Evolutionary conservation across 1,140 invertebrate genomes (phyloP), one percentile per base, ranked within the genome.

Genomic region (Caenorhabditis inopinata): DNA sequence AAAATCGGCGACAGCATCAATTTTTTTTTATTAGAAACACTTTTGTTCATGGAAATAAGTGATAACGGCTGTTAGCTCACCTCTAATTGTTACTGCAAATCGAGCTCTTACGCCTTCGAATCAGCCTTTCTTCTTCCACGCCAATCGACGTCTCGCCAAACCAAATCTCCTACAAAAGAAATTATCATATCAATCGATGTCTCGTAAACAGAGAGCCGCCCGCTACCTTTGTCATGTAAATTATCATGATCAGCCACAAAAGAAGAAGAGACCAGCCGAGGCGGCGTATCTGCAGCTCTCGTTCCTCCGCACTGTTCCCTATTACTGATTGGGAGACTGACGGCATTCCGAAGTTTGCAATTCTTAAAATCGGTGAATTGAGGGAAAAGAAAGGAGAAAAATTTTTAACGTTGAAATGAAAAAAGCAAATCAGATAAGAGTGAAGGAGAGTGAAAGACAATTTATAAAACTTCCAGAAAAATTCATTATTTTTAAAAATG

Each of bases 151-250:
- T 68, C n/a, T 68, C 58, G 1, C 58, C 58, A 42, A 68, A 68
- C 58, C 58, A 68, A 68, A 68, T 68, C 58, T 68, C 58, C 58
- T 68, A 68, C 32, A 68, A 68, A 68, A 68, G n/a, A 68, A 42
- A 68, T 38, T 68, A 42, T 16, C 58, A 68, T 38, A 32, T 16
- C 58, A 38, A 68, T 68, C 23, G 58, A 16, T 51, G 21, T 23
- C n/a, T 23, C 1, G n/a, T n/a, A n/a, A 16, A 62, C 7, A 32
- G 1, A 35, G n/a, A 1, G 16, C 9, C 18, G 23, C n/a, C n/a
- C n/a, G n/a, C n/a, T 32, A 42, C 58, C 32, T 68, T 68, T 68
- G 58, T 68, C 58, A 68, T 68, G 58, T 68, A 68, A 68, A 68
- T 68, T 11, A 68, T 68, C 58, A 68, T 68, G 9, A 68, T 38